Conservation (phyloP, 2,113 vertebrate genomes). For the Osmerus mordax region DNA sequence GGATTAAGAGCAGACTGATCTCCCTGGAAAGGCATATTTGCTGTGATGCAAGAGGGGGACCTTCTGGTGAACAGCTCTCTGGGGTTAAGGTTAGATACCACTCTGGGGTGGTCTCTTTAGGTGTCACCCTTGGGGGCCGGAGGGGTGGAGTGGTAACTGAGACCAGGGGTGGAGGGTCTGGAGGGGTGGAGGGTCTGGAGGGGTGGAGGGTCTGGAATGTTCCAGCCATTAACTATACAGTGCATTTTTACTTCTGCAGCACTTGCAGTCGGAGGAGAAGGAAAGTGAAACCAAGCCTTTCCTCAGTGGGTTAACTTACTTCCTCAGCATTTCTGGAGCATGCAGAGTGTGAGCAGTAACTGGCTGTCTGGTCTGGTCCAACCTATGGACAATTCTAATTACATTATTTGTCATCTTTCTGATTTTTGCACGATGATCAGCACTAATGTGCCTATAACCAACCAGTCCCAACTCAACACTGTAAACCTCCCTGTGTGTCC, state of each 20-base stretch:
- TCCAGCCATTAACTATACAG: no score
- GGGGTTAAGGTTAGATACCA: background rate
- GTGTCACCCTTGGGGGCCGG: no score
- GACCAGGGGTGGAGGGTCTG: no score
- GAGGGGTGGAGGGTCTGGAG: no score
- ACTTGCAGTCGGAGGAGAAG: no score
- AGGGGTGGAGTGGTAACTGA: no score
- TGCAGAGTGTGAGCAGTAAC: background rate
- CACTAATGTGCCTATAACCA: background rate
- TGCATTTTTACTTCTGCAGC: no score
- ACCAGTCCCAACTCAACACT: background rate
- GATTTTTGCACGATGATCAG: background rate
- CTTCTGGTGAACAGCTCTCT: slow-evolving; percentile 45
- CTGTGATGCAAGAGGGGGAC: slow-evolving; percentile 40
- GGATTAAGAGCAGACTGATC: slow-evolving; percentile 54
- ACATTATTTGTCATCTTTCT: background rate
- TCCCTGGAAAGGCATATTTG: slow-evolving; percentile 37
- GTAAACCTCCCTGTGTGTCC: background rate
- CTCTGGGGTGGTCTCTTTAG: no score
- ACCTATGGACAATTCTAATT: background rate
- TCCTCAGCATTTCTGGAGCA: background rate
- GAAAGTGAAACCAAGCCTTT: no score
- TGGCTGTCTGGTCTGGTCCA: background rate
- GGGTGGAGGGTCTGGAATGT: no score
- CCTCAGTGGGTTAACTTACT: background rate